A percentile compares a stretch with the other conserved stretches of the same genome.
Evolutionary conservation across 2,797 vertebrate genomes (phyloP).

Genomic region (Poeciliopsis paucimaculata): DNA sequence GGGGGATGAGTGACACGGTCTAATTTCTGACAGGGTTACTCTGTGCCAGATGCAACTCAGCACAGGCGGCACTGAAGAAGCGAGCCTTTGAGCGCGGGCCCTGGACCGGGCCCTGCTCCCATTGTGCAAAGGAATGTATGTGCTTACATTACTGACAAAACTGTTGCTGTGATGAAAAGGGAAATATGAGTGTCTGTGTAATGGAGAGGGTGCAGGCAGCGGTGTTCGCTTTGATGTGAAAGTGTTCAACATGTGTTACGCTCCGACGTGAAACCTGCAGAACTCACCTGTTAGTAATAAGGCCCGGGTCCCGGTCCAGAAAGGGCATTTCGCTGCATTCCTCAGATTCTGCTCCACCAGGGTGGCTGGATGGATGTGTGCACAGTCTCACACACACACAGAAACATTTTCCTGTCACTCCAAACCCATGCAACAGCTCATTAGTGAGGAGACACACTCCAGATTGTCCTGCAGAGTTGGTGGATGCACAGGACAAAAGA

Average conservation of each 20-base stretch:
- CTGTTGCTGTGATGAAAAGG: slow-evolving; percentile 40
- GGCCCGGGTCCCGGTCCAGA: slow-evolving; percentile 71
- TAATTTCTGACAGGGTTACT: slow-evolving; percentile 64
- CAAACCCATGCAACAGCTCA: slow-evolving; percentile 48
- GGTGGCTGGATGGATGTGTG: slow-evolving; percentile 69
- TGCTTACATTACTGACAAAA: slow-evolving; percentile 55
- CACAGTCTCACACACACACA: slow-evolving; percentile 45
- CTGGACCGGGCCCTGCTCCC: slow-evolving; percentile 29
- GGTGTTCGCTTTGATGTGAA: slow-evolving; percentile 63
- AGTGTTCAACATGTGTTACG: slow-evolving; percentile 63
- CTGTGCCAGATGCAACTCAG: slow-evolving; percentile 39
- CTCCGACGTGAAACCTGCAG: slow-evolving; percentile 69
- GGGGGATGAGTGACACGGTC: slow-evolving; percentile 68
- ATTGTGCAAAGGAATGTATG: slow-evolving; percentile 61
- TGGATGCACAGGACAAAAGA: slow-evolving; percentile 41
- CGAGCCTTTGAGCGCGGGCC: slow-evolving; percentile 33
- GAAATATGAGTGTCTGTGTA: slow-evolving; percentile 38
- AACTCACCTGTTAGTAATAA: slow-evolving; percentile 88
- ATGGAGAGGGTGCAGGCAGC: slow-evolving; percentile 19
- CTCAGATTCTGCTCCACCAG: slow-evolving; percentile 81
- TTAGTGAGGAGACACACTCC: slow-evolving; percentile 65
- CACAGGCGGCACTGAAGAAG: slow-evolving; percentile 22
- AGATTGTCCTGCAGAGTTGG: slow-evolving; percentile 42
- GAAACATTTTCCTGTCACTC: slow-evolving; percentile 28
- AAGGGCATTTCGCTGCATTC: slow-evolving; percentile 83